A percentile compares a stretch with the other conserved stretches of the same genome.
These are phyloP conservation scores for Gasterosteus nipponicus DNA, from an alignment of 2,113 vertebrate species.

Conservation along the genomic window DNA sequence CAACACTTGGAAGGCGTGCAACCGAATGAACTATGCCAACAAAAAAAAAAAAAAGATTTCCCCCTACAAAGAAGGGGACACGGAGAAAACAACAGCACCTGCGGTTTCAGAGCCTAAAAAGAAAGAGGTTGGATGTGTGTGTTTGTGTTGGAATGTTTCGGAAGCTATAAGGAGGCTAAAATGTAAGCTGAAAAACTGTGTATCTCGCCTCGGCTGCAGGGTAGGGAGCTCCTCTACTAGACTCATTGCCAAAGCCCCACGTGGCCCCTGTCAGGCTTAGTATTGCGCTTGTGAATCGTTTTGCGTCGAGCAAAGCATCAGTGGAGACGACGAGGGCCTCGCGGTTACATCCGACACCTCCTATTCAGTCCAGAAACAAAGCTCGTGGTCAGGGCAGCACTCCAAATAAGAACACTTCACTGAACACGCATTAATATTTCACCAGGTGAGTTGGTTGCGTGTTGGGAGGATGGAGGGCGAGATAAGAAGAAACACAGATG, in stretches of 20 bases:
- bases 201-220: slow-evolving; percentile 47
- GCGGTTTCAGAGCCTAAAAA: slow-evolving; percentile 60
- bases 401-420: slow-evolving; percentile 68
- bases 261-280: slow-evolving; percentile 19
- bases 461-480: slow-evolving; percentile 6
- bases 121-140: slow-evolving; percentile 23
- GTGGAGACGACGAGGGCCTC: background rate
- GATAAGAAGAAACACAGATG: slow-evolving; percentile 20
- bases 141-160: slow-evolving; percentile 22
- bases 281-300: slow-evolving; percentile 37
- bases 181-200: slow-evolving; percentile 35
- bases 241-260: slow-evolving; percentile 28
- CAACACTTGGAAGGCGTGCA: slow-evolving; percentile 44
- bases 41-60: slow-evolving; percentile 19
- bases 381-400: slow-evolving; percentile 57
- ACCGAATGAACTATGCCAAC: slow-evolving; percentile 25
- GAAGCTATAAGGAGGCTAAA: slow-evolving; percentile 33
- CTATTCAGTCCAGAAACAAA: slow-evolving; percentile 60
- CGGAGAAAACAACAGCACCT: slow-evolving; percentile 47
- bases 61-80: slow-evolving; percentile 7
- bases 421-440: slow-evolving; percentile 70
- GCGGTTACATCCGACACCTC: too few species aligned
- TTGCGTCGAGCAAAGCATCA: slow-evolving; percentile 18
- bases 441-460: slow-evolving; percentile 53
- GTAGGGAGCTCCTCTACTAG: slow-evolving; percentile 40